A percentile compares a stretch with the other conserved stretches of the same genome.
Evolutionary conservation across 2,888 invertebrate species (phyloP).

Genomic region (Eupelmus urozonus): DNA sequence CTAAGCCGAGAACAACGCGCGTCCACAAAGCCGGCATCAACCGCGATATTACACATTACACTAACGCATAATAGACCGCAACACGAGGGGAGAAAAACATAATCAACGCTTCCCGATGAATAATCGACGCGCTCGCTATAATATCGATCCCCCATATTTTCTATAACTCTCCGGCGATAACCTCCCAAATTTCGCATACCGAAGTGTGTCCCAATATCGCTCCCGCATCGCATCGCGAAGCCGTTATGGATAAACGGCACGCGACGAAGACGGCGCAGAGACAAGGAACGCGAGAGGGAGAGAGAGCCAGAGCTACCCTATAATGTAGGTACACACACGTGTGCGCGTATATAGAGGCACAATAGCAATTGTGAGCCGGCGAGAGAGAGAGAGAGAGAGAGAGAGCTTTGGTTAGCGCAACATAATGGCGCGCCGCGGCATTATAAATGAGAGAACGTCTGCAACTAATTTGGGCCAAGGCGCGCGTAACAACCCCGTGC

Average conservation of each 20-base stretch:
- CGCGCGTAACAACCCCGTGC: slow-evolving; percentile 34
- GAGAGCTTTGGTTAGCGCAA: slow-evolving; percentile 54
- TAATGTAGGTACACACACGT: background rate
- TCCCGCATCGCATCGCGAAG: background rate
- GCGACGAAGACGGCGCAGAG: slow-evolving; percentile 38
- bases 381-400: background rate
- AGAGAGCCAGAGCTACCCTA: background rate
- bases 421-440: slow-evolving; percentile 68
- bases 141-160: background rate
- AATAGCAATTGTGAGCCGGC: slow-evolving; percentile 69
- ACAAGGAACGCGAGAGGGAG: slow-evolving; percentile 34
- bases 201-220: background rate
- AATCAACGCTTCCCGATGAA: slow-evolving; percentile 41
- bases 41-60: background rate
- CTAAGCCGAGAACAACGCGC: background rate
- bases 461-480: slow-evolving; percentile 70
- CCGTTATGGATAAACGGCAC: background rate
- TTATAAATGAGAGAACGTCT: slow-evolving; percentile 74
- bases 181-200: slow-evolving; percentile 35
- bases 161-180: background rate
- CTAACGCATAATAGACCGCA: background rate
- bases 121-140: slow-evolving; percentile 22
- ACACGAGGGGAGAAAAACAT: slow-evolving; percentile 21
- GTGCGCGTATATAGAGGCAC: slow-evolving; percentile 55
- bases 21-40: slow-evolving; percentile 20